Evolutionary conservation across 2,113 vertebrate species (phyloP).

Genomic region (Myocastor coypus): DNA sequence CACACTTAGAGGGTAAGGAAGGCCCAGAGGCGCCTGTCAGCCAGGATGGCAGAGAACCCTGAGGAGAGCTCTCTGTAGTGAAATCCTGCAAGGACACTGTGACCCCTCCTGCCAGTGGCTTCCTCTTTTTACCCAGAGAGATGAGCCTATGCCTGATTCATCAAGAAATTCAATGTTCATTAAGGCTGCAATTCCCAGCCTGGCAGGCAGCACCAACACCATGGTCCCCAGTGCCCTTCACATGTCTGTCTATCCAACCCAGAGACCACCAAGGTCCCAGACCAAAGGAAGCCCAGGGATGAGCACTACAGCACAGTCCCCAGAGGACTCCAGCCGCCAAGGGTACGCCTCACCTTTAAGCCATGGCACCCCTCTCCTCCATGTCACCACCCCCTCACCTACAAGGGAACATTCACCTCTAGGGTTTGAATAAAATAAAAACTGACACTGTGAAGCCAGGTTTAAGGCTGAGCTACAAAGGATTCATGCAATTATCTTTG

Average conservation of each 20-base stretch:
- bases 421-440: conserved; percentile 83
- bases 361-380: not conserved
- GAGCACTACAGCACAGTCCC: accelerated
- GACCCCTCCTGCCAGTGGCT: not conserved
- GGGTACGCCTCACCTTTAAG: not conserved
- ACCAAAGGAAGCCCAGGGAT: not conserved
- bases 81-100: conserved; percentile 18
- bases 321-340: accelerated
- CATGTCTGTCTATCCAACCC: not conserved
- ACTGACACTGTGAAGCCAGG: conserved; percentile 82
- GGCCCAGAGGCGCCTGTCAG: conserved; percentile 35
- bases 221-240: not conserved
- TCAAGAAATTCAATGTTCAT: conserved; percentile 69
- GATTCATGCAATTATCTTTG: conserved; percentile 85
- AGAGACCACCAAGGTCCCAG: not conserved
- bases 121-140: not conserved
- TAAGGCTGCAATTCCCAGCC: conserved; percentile 39
- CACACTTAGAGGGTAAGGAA: not conserved
- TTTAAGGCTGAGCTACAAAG: conserved; percentile 68
- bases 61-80: not conserved
- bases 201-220: not conserved
- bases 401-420: not conserved
- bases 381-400: not conserved
- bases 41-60: not conserved
- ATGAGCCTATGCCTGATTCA: conserved; percentile 40